Evolutionary conservation across 2,888 invertebrate species (phyloP), one percentile per base, ranked within the genome.

Genomic region (Aspidiotus rigidus): DNA sequence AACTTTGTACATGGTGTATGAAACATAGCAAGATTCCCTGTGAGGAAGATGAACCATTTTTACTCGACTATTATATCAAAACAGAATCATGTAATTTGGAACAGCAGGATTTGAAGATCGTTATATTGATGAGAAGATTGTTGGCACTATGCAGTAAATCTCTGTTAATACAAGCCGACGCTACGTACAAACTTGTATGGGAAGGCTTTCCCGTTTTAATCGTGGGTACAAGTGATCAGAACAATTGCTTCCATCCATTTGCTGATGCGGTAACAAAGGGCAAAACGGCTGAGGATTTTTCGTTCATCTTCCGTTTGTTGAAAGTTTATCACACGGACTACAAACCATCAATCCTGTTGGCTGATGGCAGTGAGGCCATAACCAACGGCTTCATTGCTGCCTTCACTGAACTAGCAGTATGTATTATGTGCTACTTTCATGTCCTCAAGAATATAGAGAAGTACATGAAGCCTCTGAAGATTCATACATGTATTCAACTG

Each of bases 391-490:
- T 56, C 63, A 54, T 42, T 55, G 53, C 44, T 41, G 64, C 57
- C 16, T 69, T 69, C 54, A 55, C 63, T 17, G 63, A 42, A 10
- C 69, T 63, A 11, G 62, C 39, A n/a, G 57, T 70, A 11, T 64
- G 64, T 55, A 54, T 70, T n/a, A 70, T 66, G 70, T 70, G 70
- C 42, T 70, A 64, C 57, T 70, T 70, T 42, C 70, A 70, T 55
- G 70, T 70, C 54, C 53, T 64, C 16, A 28, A 70, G 62, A 54
- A 70, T 54, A 53, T 66, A 54, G 64, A 67, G 53, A 70, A 70
- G 63, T 57, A 67, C n/a, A 41, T 69, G 17, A 39, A 57, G 56
- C 41, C 56, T 64, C 39, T 69, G 39, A 69, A 40, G 10, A 44
- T 10, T 49, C 9, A 11, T 49, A 11, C 11, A 49, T 49, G 11